Percentiles rank a stretch among this genome's conserved stretches.
Evolutionary conservation across 1,140 invertebrate genomes (phyloP).

Genomic region (Cydia fagiglandana): DNA sequence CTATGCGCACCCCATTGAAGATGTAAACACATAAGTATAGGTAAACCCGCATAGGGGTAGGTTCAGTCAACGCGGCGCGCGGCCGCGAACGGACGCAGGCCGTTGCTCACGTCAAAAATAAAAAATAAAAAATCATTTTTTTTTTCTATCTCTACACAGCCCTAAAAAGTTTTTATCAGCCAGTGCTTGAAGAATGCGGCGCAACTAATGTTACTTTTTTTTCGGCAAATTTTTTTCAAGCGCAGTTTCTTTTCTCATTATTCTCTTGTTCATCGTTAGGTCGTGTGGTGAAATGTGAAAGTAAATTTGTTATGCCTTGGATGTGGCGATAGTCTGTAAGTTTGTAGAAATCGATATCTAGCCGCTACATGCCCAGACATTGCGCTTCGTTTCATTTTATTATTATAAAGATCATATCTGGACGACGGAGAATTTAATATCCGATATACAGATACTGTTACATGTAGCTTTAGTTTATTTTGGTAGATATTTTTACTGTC

Average conservation of each 20-base stretch:
- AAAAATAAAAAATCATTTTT: slow-evolving; percentile 36
- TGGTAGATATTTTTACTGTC: not conserved
- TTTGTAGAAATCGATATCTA: slow-evolving; percentile 21
- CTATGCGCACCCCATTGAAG: slow-evolving; percentile 68
- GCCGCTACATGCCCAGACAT: not conserved
- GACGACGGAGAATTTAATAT: slow-evolving; percentile 36
- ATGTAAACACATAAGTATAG: slow-evolving; percentile 73
- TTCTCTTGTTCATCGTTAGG: not conserved
- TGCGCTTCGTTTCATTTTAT: not conserved
- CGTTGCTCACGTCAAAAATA: slow-evolving; percentile 36
- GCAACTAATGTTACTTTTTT: slow-evolving; percentile 1
- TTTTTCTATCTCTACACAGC: not conserved
- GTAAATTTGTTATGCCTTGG: slow-evolving; percentile 17
- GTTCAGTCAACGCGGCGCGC: slow-evolving; percentile 60
- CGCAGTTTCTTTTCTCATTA: slow-evolving; percentile 11
- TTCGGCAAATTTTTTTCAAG: not conserved
- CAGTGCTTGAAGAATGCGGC: not conserved
- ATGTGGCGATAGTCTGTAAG: slow-evolving; percentile 20
- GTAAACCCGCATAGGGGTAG: slow-evolving; percentile 45
- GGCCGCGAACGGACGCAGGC: slow-evolving; percentile 53
- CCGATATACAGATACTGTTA: slow-evolving; percentile 6
- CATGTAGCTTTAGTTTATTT: no score
- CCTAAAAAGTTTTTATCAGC: not conserved
- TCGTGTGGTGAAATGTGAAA: slow-evolving; percentile 24
- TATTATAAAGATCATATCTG: not conserved